Conservation (phyloP, 2,113 vertebrate genomes). For the Centropus unirufus region DNA sequence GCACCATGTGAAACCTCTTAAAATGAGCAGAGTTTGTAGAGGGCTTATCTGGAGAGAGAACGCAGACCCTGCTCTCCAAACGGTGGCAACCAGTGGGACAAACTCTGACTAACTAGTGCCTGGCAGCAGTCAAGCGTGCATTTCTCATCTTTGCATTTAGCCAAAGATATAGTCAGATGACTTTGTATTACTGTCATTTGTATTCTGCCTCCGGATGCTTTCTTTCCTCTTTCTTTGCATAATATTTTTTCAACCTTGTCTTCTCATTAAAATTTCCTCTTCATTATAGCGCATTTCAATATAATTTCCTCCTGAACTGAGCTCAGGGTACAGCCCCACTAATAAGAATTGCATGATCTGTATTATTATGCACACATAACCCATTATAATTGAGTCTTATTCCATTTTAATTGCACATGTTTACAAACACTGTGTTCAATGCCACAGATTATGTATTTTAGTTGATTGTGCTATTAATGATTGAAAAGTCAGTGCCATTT, state of each 20-base stretch:
- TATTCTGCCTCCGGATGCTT: constrained; percentile 42
- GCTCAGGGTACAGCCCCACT: constrained; percentile 45
- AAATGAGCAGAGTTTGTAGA: neutral
- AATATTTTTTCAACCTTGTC: constrained; percentile 63
- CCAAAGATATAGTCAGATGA: neutral
- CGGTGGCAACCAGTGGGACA: neutral
- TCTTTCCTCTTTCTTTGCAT: constrained; percentile 53
- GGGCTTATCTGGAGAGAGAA: neutral
- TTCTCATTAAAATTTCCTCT: constrained; percentile 66
- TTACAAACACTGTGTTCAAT: constrained; percentile 52
- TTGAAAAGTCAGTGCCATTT: constrained; percentile 62
- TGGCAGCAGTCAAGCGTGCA: neutral
- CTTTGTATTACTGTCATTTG: constrained; percentile 34
- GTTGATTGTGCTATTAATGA: constrained; percentile 64
- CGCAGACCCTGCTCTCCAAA: rapidly evolving
- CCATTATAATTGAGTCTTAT: constrained; percentile 63
- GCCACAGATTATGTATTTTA: constrained; percentile 52
- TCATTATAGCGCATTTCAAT: constrained; percentile 54
- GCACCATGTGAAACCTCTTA: neutral
- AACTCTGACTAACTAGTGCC: neutral
- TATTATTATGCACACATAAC: constrained; percentile 55
- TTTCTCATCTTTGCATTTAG: neutral
- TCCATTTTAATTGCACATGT: constrained; percentile 64
- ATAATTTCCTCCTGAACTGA: constrained; percentile 17
- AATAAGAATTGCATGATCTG: constrained; percentile 57